Conservation (phyloP, 1,140 invertebrate species). For the Drosophila sulfurigaster region DNA sequence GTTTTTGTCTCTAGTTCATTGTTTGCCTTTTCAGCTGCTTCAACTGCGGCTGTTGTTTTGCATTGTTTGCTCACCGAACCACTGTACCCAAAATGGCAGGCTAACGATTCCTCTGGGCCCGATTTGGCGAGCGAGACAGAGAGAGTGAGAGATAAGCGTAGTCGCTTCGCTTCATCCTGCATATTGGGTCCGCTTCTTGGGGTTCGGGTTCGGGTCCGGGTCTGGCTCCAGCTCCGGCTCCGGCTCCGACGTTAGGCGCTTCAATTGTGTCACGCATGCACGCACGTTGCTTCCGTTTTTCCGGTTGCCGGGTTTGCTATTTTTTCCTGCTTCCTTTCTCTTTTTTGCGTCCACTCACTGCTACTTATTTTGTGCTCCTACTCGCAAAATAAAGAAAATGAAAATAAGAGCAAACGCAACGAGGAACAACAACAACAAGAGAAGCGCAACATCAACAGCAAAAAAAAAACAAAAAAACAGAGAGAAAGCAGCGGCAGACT, state of each 20-base stretch:
- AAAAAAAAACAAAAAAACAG: slow-evolving; percentile 7
- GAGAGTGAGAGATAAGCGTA: slow-evolving; percentile 62
- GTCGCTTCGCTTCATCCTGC: slow-evolving; percentile 11
- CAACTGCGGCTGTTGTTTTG: slow-evolving; percentile 46
- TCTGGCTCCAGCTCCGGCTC: slow-evolving; percentile 16
- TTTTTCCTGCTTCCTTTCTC: slow-evolving; percentile 62
- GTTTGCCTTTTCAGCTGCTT: slow-evolving; percentile 59
- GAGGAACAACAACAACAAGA: slow-evolving; percentile 13
- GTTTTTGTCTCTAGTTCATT: slow-evolving; percentile 59
- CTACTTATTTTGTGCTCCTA: slow-evolving; percentile 43
- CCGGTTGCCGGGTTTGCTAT: slow-evolving; percentile 80
- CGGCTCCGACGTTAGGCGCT: slow-evolving; percentile 61
- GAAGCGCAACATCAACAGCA: slow-evolving; percentile 10
- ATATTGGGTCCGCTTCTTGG: neutral
- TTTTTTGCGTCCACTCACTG: slow-evolving; percentile 5
- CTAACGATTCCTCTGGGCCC: slow-evolving; percentile 79
- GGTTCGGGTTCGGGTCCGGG: neutral
- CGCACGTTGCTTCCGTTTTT: slow-evolving; percentile 82
- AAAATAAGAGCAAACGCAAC: slow-evolving; percentile 25
- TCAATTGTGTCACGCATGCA: slow-evolving; percentile 83
- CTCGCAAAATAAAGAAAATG: slow-evolving; percentile 47
- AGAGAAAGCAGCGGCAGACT: slow-evolving; percentile 75
- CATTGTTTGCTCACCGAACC: slow-evolving; percentile 64
- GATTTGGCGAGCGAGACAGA: slow-evolving; percentile 51
- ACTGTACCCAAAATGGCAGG: slow-evolving; percentile 72